Evolutionary conservation across 2,888 invertebrate genomes (phyloP).

Genomic region (Cremastobaeus sp.): DNA sequence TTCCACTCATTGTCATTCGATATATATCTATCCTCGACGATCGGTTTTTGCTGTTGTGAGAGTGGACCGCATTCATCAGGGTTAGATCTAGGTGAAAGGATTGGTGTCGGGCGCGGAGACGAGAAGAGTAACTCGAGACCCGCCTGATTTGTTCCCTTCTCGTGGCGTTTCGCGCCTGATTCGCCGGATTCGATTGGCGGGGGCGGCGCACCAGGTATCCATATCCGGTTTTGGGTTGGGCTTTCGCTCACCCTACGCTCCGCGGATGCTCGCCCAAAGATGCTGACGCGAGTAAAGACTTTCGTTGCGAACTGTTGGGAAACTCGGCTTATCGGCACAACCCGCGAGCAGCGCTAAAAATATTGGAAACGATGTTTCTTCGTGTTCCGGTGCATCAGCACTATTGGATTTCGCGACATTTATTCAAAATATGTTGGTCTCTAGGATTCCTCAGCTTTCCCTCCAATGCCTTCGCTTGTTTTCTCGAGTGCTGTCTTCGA

Average conservation of each 20-base stretch:
- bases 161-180: constrained; percentile 73
- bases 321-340: constrained; percentile 50
- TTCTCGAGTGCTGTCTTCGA: too few relatives aligned
- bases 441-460: too few relatives aligned
- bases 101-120: constrained; percentile 24
- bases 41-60: neutral
- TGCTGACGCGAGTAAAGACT: constrained; percentile 61
- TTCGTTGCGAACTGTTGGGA: constrained; percentile 52
- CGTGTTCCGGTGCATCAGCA: constrained; percentile 25
- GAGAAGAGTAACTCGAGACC: constrained; percentile 64
- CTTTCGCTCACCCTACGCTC: constrained; percentile 64
- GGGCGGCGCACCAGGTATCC: constrained; percentile 76
- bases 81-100: constrained; percentile 46
- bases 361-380: constrained; percentile 42
- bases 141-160: constrained; percentile 75
- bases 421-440: too few relatives aligned
- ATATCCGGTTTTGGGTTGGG: constrained; percentile 73
- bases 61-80: constrained; percentile 22
- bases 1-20: neutral
- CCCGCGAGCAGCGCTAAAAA: constrained; percentile 40
- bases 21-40: too few relatives aligned
- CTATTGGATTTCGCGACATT: constrained; percentile 27
- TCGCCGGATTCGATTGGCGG: constrained; percentile 75
- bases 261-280: constrained; percentile 56
- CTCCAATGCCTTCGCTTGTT: too few relatives aligned